These are phyloP conservation scores for Drosophila nigritarsus DNA, from an alignment of 2,888 invertebrate species.

Conservation along the genomic window DNA sequence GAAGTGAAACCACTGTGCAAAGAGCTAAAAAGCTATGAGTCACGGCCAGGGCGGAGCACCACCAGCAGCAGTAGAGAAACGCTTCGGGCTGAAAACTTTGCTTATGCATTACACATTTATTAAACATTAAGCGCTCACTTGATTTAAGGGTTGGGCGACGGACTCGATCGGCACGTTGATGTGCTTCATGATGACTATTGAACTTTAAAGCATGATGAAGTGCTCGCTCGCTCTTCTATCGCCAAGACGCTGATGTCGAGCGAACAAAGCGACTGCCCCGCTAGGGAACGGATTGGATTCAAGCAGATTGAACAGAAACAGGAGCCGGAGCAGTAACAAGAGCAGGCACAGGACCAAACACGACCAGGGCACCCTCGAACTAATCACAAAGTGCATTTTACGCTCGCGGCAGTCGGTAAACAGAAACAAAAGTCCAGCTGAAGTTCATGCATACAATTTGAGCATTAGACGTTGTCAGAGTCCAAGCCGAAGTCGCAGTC, in stretches of 20 bases:
- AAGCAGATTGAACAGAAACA: conserved; percentile 3
- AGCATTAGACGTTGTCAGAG: conserved; percentile 58
- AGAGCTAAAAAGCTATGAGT: conserved; percentile 71
- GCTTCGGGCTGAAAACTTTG: conserved; percentile 71
- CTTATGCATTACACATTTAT: conserved; percentile 79
- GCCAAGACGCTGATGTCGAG: conserved; percentile 55
- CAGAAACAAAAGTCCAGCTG: conserved; percentile 76
- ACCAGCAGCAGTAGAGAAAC: conserved; percentile 38
- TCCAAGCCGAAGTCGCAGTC: conserved; percentile 12
- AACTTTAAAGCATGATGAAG: conserved; percentile 77
- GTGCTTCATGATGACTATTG: conserved; percentile 79
- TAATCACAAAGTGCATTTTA: conserved; percentile 80
- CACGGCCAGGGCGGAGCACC: conserved; percentile 49
- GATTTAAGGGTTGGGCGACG: conserved; percentile 66
- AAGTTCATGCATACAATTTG: conserved; percentile 74
- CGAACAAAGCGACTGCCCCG: conserved; percentile 29
- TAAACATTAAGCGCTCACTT: conserved; percentile 75
- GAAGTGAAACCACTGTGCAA: conserved; percentile 39
- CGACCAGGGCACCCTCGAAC: conserved; percentile 69
- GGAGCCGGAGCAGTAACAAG: conserved; percentile 1
- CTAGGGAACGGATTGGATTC: conserved; percentile 21
- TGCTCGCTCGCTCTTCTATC: conserved; percentile 43
- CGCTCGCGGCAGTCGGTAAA: conserved; percentile 79
- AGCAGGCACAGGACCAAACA: conserved; percentile 22
- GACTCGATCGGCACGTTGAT: conserved; percentile 73